Base-by-base conservation (phyloP, 2,113 vertebrate species). In the Nothoprocta perdicaria region DNA sequence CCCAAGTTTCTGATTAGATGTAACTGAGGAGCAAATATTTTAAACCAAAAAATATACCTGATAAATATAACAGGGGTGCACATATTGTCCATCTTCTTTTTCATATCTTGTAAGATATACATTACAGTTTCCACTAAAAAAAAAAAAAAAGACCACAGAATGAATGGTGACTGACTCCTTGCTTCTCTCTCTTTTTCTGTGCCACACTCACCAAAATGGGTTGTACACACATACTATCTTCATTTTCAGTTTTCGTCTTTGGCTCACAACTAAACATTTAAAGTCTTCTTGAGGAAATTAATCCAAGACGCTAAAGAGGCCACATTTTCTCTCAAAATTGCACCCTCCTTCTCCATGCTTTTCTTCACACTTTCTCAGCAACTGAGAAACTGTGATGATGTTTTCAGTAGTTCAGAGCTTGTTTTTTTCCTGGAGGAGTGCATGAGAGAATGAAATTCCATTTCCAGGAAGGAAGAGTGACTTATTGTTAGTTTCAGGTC, bases 351-450 rank as follows among this genome's bases (percentile, higher is more conserved):
- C 33, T 84, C 4, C 2, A 58, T 68, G 29, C 2, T 79, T n/a
- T 82, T 35, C 60, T 23, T 71, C 35, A 52, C 18, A 21, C 19
- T 22, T 92, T 65, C 55, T 50, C 50, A 67, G 86, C 35, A 67
- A 31, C 1, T 35, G 73, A 93, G 45, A 9, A 41, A 83, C 65
- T 88, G 55, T 71, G 19, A 23, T 78, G 38, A 67, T 67, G 65
- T 86, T 91, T 94, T 80, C 80, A 90, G 31, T 15, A 50, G 77
- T 9, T 3, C 17, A 46, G 57, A 90, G 50, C 40, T 77, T 91
- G 35, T 38, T 50, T 86, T 68, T 91, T 90, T 93, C 76, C 61
- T 92, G 86, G 86, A 55, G 90, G 74, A 23, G 26, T 92, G 84
- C 74, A 84, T 1, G 3, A 84, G 78, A 79, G 45, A 93, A 79